Conservation (phyloP, 1,140 invertebrate genomes). For the Drosophila triauraria region DNA sequence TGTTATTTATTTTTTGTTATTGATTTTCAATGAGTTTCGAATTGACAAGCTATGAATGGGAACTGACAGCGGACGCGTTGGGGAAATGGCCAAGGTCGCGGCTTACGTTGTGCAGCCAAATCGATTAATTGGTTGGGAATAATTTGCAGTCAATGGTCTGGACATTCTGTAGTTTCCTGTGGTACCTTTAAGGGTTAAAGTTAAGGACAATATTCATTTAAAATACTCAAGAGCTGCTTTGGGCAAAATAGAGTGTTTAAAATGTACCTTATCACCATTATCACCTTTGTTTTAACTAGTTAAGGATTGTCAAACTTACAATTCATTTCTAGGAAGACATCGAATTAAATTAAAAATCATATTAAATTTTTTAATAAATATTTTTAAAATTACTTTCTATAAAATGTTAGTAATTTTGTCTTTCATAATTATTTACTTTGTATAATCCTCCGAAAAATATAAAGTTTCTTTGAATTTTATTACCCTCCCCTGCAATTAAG, state of each 20-base stretch:
- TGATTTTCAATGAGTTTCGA: conserved; percentile 54
- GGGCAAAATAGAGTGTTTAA: background rate
- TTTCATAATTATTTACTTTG: too few species aligned
- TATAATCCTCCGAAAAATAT: background rate
- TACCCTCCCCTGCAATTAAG: conserved; percentile 8
- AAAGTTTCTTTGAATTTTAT: background rate
- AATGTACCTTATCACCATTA: too few species aligned
- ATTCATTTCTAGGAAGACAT: too few species aligned
- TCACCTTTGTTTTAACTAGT: too few species aligned
- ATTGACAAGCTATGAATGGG: conserved; percentile 16
- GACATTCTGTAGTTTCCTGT: background rate
- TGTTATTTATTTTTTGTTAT: conserved; percentile 39
- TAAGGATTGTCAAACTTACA: too few species aligned
- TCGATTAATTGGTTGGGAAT: conserved; percentile 17
- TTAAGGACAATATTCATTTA: background rate
- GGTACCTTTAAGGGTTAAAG: background rate
- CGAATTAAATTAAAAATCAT: too few species aligned
- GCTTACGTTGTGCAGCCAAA: background rate
- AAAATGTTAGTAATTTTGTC: too few species aligned
- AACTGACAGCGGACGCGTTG: conserved; percentile 9
- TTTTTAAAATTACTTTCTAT: too few species aligned
- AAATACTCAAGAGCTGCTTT: background rate
- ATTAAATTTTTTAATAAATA: too few species aligned
- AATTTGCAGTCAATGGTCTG: conserved; percentile 6
- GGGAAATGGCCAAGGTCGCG: conserved; percentile 13